These are phyloP conservation scores for Muscicapa comitata DNA, from an alignment of 2,797 vertebrate genomes.

Conservation along the genomic window DNA sequence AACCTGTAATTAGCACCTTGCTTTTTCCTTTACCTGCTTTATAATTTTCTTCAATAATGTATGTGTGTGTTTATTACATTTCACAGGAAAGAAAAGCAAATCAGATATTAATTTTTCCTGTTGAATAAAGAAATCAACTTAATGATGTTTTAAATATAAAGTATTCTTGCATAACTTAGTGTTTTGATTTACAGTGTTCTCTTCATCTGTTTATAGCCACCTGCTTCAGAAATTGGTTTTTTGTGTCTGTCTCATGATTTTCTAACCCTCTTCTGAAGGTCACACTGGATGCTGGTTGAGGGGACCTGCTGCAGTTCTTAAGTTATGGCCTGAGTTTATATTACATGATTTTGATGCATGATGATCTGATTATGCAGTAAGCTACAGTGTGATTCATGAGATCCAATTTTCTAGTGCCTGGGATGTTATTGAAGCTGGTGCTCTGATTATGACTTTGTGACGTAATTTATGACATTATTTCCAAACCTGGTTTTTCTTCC, in stretches of 20 bases:
- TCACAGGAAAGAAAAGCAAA: background rate
- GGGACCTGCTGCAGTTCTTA: background rate
- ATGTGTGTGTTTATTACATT: background rate
- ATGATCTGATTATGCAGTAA: background rate
- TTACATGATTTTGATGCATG: slow-evolving; percentile 3
- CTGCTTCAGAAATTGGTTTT: background rate
- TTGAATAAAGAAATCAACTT: background rate
- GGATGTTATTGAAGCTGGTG: background rate
- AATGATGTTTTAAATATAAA: background rate
- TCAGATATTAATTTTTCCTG: background rate
- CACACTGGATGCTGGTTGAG: background rate
- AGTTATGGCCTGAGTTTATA: slow-evolving; percentile 14
- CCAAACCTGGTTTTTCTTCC: background rate
- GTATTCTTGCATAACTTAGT: background rate
- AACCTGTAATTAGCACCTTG: background rate
- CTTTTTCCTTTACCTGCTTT: background rate
- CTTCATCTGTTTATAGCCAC: background rate
- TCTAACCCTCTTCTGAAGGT: slow-evolving; percentile 1
- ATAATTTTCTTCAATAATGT: background rate
- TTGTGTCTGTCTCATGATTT: background rate
- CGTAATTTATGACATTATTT: background rate
- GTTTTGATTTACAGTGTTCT: background rate
- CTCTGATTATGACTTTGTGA: slow-evolving; percentile 5
- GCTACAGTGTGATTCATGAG: slow-evolving; percentile 28
- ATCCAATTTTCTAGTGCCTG: background rate